Evolutionary conservation across 2,888 invertebrate species (phyloP).

Genomic region (Pseudeuparius sepicola): DNA sequence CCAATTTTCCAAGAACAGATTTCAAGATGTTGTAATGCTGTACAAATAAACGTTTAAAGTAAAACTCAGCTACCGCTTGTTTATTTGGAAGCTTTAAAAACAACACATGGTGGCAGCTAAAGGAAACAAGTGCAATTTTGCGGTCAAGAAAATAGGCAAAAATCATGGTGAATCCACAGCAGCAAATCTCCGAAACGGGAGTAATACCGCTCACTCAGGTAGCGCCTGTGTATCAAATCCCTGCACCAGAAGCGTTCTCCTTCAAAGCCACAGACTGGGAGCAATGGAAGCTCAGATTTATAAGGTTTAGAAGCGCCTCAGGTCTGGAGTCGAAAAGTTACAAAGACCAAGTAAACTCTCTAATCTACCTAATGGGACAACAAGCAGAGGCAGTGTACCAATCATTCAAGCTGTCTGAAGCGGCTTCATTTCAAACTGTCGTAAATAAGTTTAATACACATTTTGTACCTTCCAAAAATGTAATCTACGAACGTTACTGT

Average conservation of each 20-base stretch:
- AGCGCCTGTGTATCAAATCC: constrained; percentile 14
- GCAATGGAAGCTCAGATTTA: constrained; percentile 14
- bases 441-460: constrained; percentile 11
- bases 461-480: constrained; percentile 14
- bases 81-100: no score
- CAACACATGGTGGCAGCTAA: no score
- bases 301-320: constrained; percentile 9
- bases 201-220: no score
- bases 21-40: no score
- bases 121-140: no score
- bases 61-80: no score
- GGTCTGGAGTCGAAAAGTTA: constrained; percentile 9
- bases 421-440: constrained; percentile 4
- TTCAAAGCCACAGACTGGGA: constrained; percentile 13
- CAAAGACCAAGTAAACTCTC: constrained; percentile 7
- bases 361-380: constrained; percentile 12
- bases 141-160: no score
- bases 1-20: no score
- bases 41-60: no score
- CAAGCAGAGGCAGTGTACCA: constrained; percentile 10
- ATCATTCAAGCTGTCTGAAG: constrained; percentile 10
- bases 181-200: no score
- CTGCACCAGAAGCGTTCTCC: constrained; percentile 8
- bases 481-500: constrained; percentile 15
- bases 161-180: no score